These are phyloP conservation scores for Bryconaethiops microstoma DNA, from an alignment of 2,797 vertebrate species.

Conservation along the genomic window DNA sequence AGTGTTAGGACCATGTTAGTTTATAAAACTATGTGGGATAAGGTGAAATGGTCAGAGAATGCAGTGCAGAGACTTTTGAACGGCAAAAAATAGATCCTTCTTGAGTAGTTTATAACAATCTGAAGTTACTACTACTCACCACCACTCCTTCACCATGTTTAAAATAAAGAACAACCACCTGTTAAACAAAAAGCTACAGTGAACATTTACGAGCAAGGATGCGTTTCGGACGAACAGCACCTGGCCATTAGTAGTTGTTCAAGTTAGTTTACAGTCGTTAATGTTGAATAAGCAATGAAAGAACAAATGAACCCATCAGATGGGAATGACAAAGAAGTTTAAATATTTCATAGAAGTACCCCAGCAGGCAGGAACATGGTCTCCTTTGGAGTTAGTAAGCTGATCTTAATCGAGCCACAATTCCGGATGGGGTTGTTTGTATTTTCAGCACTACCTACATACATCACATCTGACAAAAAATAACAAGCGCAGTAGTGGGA, in stretches of 20 bases:
- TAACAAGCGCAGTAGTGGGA: slow-evolving; percentile 80
- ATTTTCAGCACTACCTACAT: slow-evolving; percentile 82
- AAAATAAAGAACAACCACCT: slow-evolving; percentile 29
- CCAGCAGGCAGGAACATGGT: slow-evolving; percentile 33
- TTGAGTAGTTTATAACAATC: slow-evolving; percentile 3
- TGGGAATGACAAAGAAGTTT: slow-evolving; percentile 50
- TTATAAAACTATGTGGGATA: neutral
- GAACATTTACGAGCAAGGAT: slow-evolving; percentile 56
- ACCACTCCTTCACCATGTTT: slow-evolving; percentile 29
- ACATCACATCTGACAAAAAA: slow-evolving; percentile 86
- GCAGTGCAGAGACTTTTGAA: slow-evolving; percentile 8
- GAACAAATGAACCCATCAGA: slow-evolving; percentile 54
- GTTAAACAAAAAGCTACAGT: neutral
- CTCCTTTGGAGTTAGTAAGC: slow-evolving; percentile 46
- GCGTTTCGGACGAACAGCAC: slow-evolving; percentile 59
- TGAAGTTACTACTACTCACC: slow-evolving; percentile 12
- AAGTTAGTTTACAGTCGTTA: slow-evolving; percentile 67
- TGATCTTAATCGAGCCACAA: slow-evolving; percentile 69
- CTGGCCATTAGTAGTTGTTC: slow-evolving; percentile 68
- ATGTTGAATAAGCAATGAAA: slow-evolving; percentile 50
- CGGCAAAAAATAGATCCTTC: slow-evolving; percentile 31
- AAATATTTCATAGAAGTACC: slow-evolving; percentile 43
- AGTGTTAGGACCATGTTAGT: neutral
- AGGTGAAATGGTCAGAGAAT: slow-evolving; percentile 4
- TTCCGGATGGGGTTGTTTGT: slow-evolving; percentile 85